Evolutionary conservation across 2,888 invertebrate genomes (phyloP).

Genomic region (Horisme vitalbata): DNA sequence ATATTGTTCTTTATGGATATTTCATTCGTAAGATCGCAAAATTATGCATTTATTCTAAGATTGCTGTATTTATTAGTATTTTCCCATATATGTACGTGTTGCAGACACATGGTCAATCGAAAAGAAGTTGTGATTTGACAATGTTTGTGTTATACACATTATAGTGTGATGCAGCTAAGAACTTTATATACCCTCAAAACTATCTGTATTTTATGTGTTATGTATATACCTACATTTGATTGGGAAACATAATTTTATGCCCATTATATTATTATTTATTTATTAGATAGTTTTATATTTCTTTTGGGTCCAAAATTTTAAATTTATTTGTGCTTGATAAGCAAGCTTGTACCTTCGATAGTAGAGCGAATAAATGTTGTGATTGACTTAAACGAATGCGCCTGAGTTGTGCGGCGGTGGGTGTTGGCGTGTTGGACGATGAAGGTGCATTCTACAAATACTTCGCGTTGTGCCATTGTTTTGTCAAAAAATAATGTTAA

Average conservation of each 20-base stretch:
- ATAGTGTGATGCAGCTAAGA: neutral
- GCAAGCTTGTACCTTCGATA: conserved; percentile 21
- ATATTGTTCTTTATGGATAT: conserved; percentile 4
- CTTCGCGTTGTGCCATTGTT: conserved; percentile 6
- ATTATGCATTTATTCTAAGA: conserved; percentile 24
- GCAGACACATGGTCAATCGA: neutral
- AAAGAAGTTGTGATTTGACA: conserved; percentile 8
- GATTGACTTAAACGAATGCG: conserved; percentile 29
- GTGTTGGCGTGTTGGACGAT: conserved; percentile 41
- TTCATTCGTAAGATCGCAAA: conserved; percentile 18
- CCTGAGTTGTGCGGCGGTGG: conserved; percentile 51
- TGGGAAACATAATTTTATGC: too few species aligned
- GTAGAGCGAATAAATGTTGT: conserved; percentile 12
- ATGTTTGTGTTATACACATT: neutral
- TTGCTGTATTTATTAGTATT: conserved; percentile 10
- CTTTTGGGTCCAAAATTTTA: conserved; percentile 45
- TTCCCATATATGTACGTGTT: conserved; percentile 3
- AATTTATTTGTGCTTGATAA: conserved; percentile 29
- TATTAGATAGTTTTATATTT: conserved; percentile 27
- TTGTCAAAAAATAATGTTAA: conserved; percentile 2
- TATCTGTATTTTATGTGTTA: too few species aligned
- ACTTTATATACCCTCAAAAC: too few species aligned
- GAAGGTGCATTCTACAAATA: conserved; percentile 50
- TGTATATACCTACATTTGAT: too few species aligned
- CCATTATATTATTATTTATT: too few species aligned